These are phyloP conservation scores for Solenopsis invicta DNA, from an alignment of 1,140 invertebrate genomes.

Conservation along the genomic window DNA sequence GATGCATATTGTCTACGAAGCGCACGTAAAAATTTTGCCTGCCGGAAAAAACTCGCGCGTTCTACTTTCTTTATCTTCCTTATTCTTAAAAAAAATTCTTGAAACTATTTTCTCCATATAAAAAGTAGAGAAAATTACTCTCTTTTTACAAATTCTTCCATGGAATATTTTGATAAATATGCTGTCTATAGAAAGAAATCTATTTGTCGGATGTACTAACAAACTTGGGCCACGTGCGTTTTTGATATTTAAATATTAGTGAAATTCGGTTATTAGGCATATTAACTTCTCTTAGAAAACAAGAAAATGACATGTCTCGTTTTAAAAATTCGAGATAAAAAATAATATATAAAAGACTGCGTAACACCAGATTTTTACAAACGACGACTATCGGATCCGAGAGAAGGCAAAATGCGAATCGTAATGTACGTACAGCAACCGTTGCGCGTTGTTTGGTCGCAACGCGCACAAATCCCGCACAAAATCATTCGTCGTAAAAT, in stretches of 20 bases:
- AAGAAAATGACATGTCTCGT: slow-evolving; percentile 1
- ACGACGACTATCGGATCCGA: slow-evolving; percentile 18
- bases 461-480: slow-evolving; percentile 20
- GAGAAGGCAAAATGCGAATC: slow-evolving; percentile 18
- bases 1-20: neutral
- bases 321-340: slow-evolving; percentile 27
- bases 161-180: neutral
- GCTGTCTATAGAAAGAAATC: neutral
- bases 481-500: slow-evolving; percentile 36
- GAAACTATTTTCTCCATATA: neutral
- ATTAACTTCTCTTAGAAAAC: neutral
- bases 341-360: slow-evolving; percentile 35
- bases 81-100: neutral
- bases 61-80: neutral
- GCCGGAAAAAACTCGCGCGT: neutral
- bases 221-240: slow-evolving; percentile 22
- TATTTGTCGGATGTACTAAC: neutral
- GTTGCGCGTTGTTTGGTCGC: neutral
- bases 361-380: slow-evolving; percentile 50
- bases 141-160: neutral
- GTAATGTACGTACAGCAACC: slow-evolving; percentile 25
- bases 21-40: slow-evolving; percentile 2
- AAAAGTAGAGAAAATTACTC: neutral
- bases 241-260: slow-evolving; percentile 54
- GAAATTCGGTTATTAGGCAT: slow-evolving; percentile 18